Conservation (phyloP, 2,888 invertebrate genomes). For the Chrysina gloriosa region DNA sequence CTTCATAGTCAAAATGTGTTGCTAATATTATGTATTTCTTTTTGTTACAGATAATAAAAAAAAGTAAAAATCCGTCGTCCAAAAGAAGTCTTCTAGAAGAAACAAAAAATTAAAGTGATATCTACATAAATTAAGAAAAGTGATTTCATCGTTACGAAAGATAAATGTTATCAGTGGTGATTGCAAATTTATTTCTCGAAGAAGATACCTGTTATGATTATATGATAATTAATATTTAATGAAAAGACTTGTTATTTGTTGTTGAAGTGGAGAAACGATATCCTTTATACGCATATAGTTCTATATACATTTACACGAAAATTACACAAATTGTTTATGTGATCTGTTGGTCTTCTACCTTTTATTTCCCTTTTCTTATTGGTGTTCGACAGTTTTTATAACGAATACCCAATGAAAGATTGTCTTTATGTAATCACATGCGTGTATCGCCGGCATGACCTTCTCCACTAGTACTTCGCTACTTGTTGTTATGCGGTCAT, state of each 20-base stretch:
- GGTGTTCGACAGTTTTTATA: constrained; percentile 12
- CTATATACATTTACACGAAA: constrained; percentile 5
- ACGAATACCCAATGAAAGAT: constrained; percentile 22
- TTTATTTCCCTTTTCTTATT: constrained; percentile 16
- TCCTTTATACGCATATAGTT: constrained; percentile 23
- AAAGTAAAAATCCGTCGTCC: constrained; percentile 49
- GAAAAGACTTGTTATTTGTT: constrained; percentile 19
- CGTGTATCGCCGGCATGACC: constrained; percentile 46
- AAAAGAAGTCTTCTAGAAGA: constrained; percentile 49
- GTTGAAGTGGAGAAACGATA: constrained; percentile 11
- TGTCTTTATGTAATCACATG: constrained; percentile 44
- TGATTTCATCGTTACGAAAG: constrained; percentile 19
- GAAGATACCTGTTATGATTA: constrained; percentile 28
- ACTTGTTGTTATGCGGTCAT: constrained; percentile 59
- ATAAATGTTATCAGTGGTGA: constrained; percentile 36
- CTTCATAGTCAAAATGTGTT: too few relatives aligned
- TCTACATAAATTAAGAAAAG: constrained; percentile 38
- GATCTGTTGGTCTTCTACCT: constrained; percentile 4
- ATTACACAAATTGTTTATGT: constrained; percentile 16
- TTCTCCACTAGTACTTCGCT: constrained; percentile 50
- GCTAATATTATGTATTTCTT: constrained; percentile 15
- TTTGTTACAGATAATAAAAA: constrained; percentile 51
- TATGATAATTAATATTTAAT: constrained; percentile 28
- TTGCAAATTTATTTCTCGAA: constrained; percentile 4
- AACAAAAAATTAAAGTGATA: constrained; percentile 37